Evolutionary conservation across 2,113 vertebrate genomes (phyloP), one percentile per base, ranked within the genome.

Genomic region (Pandion haliaetus): DNA sequence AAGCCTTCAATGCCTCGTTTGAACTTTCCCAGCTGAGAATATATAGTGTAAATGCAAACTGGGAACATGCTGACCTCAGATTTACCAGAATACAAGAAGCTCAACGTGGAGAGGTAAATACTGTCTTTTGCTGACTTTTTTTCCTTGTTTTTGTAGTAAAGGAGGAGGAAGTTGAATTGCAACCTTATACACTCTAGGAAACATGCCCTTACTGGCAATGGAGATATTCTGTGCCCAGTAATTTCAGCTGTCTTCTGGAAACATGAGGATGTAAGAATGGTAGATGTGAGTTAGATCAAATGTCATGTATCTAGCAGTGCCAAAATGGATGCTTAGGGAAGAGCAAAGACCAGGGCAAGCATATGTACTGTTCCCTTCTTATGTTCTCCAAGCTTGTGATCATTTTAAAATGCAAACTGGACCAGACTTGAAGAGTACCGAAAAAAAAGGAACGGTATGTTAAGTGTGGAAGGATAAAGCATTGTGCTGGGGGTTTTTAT

Each of bases 1-100:
- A 99, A 98, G 99, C 99, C 88, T 99, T 99, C 96, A 99, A 99
- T 93, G 99, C 99, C 74, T 99, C 99, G 59, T 99, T 99, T 93
- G 99, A 99, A 98, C 99, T 99, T 94, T 99, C 99, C 63, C 99
- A 99, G 98, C 98, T 99, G 94, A 99, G 99, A 95, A 99, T 99
- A 96, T 99, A 99, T 97, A 99, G 99, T 86, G 99, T 99, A 93
- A 99, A 99, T 98, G 98, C 99, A 97, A 99, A 99, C 97, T 99
- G 99, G 99, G 98, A 98, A 77, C 97, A 98, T 76, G 98, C 98
- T 74, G 99, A 99, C 97, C 98, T 99, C 96, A 98, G 98, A 40
- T 99, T 98, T 97, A 99, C 99, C 66, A 99, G 99, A 87, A 99
- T 99, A 97, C 99, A 98, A 91, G 99, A 99, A 98, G 98, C 98